Conservation (phyloP, 2,888 invertebrate genomes). For the Eumerus sabulonum region DNA sequence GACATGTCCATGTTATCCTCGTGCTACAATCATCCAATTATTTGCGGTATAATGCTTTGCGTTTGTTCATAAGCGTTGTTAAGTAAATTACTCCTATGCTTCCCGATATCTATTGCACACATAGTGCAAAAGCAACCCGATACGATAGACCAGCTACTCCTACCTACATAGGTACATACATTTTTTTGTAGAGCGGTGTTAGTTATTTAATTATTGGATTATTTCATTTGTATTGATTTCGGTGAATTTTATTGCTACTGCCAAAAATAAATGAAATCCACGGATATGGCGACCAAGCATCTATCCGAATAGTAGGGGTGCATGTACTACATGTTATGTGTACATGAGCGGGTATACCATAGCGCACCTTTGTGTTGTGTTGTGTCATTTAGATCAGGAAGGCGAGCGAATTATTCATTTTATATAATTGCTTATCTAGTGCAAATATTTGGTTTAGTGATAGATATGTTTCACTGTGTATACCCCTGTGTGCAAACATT, state of each 20-base stretch:
- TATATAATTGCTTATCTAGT: too few species aligned
- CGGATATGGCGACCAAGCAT: not conserved
- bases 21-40: slow-evolving; percentile 45
- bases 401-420: too few species aligned
- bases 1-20: slow-evolving; percentile 43
- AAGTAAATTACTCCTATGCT: slow-evolving; percentile 15
- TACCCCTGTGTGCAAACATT: too few species aligned
- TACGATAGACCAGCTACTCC: not conserved
- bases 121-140: not conserved
- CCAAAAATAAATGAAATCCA: not conserved
- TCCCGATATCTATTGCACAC: too few species aligned
- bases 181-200: slow-evolving; percentile 14
- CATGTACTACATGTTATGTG: too few species aligned
- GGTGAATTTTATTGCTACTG: slow-evolving; percentile 17
- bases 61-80: slow-evolving; percentile 24
- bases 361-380: not conserved
- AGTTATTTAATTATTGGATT: slow-evolving; percentile 59
- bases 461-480: too few species aligned
- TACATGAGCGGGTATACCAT: not conserved
- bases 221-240: slow-evolving; percentile 51
- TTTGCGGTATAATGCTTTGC: slow-evolving; percentile 53
- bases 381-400: too few species aligned
- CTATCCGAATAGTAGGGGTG: too few species aligned
- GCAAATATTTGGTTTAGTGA: too few species aligned
- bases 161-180: not conserved